Percentiles rank a stretch among this genome's conserved stretches.
Conservation (phyloP, 1,140 invertebrate species). For the Daktulosphaira vitifoliae region DNA sequence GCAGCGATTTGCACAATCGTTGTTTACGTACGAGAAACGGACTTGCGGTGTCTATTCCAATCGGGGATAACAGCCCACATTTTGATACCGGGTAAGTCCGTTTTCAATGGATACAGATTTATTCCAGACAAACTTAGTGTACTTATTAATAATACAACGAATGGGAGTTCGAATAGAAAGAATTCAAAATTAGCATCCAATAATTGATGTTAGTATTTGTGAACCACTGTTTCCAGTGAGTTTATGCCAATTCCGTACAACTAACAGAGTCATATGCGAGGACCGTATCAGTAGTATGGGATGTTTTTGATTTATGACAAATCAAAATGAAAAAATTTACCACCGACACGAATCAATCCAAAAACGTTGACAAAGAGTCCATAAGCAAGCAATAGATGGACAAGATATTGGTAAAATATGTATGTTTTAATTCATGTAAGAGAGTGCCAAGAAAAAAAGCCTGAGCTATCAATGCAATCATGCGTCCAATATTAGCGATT, state of each 20-base stretch:
- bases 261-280: neutral
- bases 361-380: neutral
- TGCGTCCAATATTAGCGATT: constrained; percentile 13
- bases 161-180: no score
- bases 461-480: no score
- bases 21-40: constrained; percentile 42
- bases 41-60: constrained; percentile 45
- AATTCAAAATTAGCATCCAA: no score
- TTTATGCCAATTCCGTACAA: neutral
- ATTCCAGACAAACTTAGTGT: neutral
- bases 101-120: constrained; percentile 38
- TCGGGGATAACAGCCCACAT: no score
- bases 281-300: neutral
- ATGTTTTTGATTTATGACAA: neutral
- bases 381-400: neutral
- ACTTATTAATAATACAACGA: no score
- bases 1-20: constrained; percentile 36
- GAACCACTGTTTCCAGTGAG: no score
- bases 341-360: no score
- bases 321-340: neutral
- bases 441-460: no score
- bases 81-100: no score
- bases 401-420: neutral
- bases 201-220: neutral
- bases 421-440: no score